Conservation (phyloP, 2,797 vertebrate genomes). For the Rhadinocentrus ornatus region DNA sequence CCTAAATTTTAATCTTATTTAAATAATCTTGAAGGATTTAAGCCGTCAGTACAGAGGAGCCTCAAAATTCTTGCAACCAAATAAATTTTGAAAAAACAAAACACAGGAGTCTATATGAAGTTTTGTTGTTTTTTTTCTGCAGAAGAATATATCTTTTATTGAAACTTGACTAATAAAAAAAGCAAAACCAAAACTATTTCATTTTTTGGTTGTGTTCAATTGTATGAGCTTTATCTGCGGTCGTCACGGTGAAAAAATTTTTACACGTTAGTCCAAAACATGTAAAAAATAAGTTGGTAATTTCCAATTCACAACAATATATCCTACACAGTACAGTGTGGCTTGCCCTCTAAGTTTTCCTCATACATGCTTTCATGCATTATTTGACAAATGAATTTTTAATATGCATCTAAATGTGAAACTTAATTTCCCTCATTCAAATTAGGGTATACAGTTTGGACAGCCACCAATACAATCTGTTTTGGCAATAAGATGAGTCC, state of each 20-base stretch:
- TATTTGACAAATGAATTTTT: conserved; percentile 52
- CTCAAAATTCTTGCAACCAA: background rate
- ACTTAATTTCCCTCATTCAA: conserved; percentile 54
- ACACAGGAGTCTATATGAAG: background rate
- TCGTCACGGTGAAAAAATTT: background rate
- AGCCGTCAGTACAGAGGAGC: background rate
- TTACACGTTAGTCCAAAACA: background rate
- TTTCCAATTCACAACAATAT: too few relatives aligned
- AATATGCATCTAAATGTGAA: conserved; percentile 49
- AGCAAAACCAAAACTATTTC: too few relatives aligned
- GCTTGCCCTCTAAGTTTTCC: conserved; percentile 13
- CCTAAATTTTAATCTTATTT: background rate
- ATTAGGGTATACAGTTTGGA: conserved; percentile 44
- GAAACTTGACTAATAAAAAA: too few relatives aligned
- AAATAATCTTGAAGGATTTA: background rate
- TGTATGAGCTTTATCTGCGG: background rate
- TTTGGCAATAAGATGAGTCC: conserved; percentile 46
- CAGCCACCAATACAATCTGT: conserved; percentile 43
- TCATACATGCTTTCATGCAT: conserved; percentile 47
- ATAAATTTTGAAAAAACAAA: background rate
- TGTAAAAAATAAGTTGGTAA: background rate
- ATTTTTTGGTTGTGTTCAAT: background rate
- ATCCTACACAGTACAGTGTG: conserved; percentile 4
- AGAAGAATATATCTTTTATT: too few relatives aligned
- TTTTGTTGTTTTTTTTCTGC: too few relatives aligned